These are phyloP conservation scores for Hozukius guyotensis DNA, from an alignment of 2,797 vertebrate species.

Conservation along the genomic window DNA sequence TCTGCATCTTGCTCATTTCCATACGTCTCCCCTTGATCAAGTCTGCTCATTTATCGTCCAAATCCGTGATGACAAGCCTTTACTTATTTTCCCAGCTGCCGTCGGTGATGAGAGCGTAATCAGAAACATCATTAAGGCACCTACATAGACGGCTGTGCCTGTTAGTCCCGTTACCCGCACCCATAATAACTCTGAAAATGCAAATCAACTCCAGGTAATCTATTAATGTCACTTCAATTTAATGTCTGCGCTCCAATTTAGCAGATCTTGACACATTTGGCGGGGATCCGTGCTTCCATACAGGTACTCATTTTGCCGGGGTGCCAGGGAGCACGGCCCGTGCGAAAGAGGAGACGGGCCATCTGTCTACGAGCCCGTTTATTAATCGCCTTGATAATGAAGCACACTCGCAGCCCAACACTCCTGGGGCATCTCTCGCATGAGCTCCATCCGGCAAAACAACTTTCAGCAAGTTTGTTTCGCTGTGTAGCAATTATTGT, in stretches of 20 bases:
- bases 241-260: constrained; percentile 83
- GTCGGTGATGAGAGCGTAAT: constrained; percentile 77
- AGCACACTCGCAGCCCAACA: constrained; percentile 62
- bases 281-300: constrained; percentile 50
- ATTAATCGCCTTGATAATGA: constrained; percentile 84
- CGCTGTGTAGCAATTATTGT: constrained; percentile 80
- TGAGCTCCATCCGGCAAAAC: constrained; percentile 60
- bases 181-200: constrained; percentile 82
- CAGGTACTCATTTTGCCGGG: constrained; percentile 77
- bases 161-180: constrained; percentile 72
- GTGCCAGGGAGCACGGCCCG: constrained; percentile 62
- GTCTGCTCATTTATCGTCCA: constrained; percentile 76
- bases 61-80: constrained; percentile 75
- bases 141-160: constrained; percentile 65
- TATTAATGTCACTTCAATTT: constrained; percentile 86
- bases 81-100: constrained; percentile 80
- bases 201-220: constrained; percentile 85
- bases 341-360: constrained; percentile 71
- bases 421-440: constrained; percentile 58
- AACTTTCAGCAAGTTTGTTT: constrained; percentile 79
- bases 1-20: constrained; percentile 70
- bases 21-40: constrained; percentile 75
- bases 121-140: constrained; percentile 82
- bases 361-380: constrained; percentile 80
- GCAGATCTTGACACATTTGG: constrained; percentile 79